Evolutionary conservation across 2,113 vertebrate genomes (phyloP).

Genomic region (Oplegnathus fasciatus): DNA sequence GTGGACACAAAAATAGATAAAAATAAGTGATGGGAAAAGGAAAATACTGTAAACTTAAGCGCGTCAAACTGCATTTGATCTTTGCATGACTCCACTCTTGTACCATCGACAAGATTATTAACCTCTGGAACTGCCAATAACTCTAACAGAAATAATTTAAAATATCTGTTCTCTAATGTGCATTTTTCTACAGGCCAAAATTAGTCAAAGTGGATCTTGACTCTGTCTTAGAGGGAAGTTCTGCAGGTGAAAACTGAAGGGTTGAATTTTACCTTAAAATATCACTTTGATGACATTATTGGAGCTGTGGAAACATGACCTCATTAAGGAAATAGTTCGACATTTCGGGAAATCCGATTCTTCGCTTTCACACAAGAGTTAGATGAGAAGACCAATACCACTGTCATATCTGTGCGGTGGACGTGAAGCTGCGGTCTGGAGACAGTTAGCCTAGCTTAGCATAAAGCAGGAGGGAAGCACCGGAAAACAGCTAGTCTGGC

Average conservation of each 20-base stretch:
- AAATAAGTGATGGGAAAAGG: not conserved
- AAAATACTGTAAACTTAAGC: not conserved
- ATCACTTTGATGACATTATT: not conserved
- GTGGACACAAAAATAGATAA: slow-evolving; percentile 13
- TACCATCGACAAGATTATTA: not conserved
- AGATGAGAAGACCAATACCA: too few species aligned
- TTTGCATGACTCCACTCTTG: slow-evolving; percentile 11
- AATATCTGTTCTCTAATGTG: not conserved
- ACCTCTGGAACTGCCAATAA: not conserved
- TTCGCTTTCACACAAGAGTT: not conserved
- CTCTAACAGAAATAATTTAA: not conserved
- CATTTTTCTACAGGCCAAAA: not conserved
- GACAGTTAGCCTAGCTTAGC: not conserved
- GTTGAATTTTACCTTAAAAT: not conserved
- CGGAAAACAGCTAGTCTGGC: too few species aligned
- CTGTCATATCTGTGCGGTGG: not conserved
- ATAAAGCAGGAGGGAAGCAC: not conserved
- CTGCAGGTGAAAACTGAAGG: not conserved
- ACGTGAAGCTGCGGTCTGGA: not conserved
- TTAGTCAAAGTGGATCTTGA: not conserved
- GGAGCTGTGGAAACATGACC: not conserved
- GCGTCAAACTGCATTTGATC: slow-evolving; percentile 1
- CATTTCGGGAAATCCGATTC: not conserved
- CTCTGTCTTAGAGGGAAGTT: not conserved
- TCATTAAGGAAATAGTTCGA: not conserved